Evolutionary conservation across 2,113 vertebrate species (phyloP), one percentile per base, ranked within the genome.

Genomic region (Pristiophorus japonicus): DNA sequence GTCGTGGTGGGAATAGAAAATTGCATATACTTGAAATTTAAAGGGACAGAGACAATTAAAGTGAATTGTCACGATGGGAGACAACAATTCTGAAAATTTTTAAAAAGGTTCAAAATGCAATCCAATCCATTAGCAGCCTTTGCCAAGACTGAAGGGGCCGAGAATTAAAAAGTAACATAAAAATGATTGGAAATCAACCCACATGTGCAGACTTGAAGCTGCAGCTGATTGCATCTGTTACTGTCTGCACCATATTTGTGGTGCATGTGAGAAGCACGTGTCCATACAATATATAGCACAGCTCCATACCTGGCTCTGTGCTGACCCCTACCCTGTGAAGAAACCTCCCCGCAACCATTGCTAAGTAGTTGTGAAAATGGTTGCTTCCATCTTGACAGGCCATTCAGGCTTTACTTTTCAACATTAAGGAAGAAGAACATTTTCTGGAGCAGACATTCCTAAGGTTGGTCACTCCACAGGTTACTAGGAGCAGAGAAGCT

Each of bases 111-210:
- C 59, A 92, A 92, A 91, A 30, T 24, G 34, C 59, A 92, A 22
- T 63, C 16, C 59, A 63, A 63, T 59, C n/a, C 59, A 92, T 92
- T 92, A 22, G 6, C 88, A 92, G n/a, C n/a, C n/a, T n/a, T n/a
- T n/a, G n/a, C n/a, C n/a, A n/a, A n/a, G 59, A n/a, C 30, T 63
- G 59, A 63, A 63, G 16, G 62, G 34, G 88, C 88, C 22, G 30
- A 92, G 34, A 63, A 63, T 92, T 63, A 92, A 92, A 34, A 92
- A 63, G 87, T 92, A 59, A 92, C 88, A 65, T 59, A 65, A 63
- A 63, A 92, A 20, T 92, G 38, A 92, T 65, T 34, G 59, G 88
- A 62, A 8, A 38, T 81, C 0, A 91, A 59, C 30, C 30, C 55
- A 91, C 88, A 63, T n/a, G 62, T 63, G n/a, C 59, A 20, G 59